Evolutionary conservation across 2,888 invertebrate species (phyloP).

Genomic region (Stenotaenia linearis): DNA sequence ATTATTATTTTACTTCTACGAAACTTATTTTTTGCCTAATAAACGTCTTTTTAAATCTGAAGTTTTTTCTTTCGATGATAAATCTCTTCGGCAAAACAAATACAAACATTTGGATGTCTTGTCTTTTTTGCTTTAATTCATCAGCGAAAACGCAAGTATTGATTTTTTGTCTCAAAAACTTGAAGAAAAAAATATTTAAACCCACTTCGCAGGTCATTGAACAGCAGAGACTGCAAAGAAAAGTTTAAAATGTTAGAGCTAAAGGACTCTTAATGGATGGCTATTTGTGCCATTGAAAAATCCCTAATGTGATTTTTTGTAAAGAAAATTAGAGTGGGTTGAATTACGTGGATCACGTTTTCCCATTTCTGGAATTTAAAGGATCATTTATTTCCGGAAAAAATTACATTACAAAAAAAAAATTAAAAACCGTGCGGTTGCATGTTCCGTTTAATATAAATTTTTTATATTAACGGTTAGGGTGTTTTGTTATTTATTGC

Average conservation of each 20-base stretch:
- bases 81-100: no score
- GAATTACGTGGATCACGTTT: background rate
- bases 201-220: background rate
- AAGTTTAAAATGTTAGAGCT: background rate
- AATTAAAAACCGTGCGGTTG: background rate
- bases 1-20: no score
- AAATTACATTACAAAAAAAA: background rate
- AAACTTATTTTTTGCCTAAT: no score
- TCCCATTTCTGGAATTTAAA: no score
- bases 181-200: background rate
- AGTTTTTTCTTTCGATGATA: no score
- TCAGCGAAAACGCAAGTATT: background rate
- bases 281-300: background rate
- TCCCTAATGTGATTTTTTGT: conserved; percentile 4
- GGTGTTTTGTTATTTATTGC: background rate
- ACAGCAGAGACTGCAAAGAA: background rate
- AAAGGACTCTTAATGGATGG: background rate
- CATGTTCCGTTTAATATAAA: background rate
- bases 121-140: background rate
- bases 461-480: background rate
- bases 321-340: background rate
- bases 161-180: background rate
- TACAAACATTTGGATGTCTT: background rate
- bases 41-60: no score
- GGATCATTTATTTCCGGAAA: no score